phyloP scores from a whole-genome alignment of 2,113 vertebrate genomes.

The Rhadina sibilatrix region DNA sequence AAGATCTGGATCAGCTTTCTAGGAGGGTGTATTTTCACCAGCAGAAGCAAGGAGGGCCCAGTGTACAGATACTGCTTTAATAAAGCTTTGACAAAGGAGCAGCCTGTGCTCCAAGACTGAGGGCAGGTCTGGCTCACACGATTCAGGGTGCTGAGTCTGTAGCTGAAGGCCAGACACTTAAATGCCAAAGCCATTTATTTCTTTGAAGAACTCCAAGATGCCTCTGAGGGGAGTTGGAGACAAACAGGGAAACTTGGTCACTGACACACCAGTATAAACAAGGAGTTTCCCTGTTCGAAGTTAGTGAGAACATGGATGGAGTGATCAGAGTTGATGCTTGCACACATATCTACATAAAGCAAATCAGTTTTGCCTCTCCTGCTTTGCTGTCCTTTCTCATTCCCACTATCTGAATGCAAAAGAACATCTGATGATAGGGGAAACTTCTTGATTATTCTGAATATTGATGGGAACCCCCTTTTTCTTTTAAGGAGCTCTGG shows the following conservation, averaged over 20 bases:
- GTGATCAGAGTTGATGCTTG: not conserved
- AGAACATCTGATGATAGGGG: not conserved
- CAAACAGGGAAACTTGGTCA: not conserved
- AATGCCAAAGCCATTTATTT: not conserved
- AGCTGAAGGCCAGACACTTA: not conserved
- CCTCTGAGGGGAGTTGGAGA: not conserved
- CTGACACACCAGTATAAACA: not conserved
- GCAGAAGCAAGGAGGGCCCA: not conserved
- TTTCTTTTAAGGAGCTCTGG: not conserved
- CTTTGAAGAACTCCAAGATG: not conserved
- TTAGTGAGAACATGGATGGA: not conserved
- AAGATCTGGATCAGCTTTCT: not conserved
- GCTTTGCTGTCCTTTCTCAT: not conserved
- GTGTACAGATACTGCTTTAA: not conserved
- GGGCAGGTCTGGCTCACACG: not conserved
- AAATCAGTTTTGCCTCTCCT: not conserved
- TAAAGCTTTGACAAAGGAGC: not conserved
- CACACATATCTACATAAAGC: not conserved
- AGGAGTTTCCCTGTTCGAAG: not conserved
- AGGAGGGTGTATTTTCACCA: not conserved
- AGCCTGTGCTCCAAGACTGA: not conserved
- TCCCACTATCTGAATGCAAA: not conserved
- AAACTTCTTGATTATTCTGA: not conserved
- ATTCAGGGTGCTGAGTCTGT: not conserved
- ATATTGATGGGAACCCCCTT: not conserved